Conservation (phyloP, 2,113 vertebrate genomes). For the Oriolus oriolus region DNA sequence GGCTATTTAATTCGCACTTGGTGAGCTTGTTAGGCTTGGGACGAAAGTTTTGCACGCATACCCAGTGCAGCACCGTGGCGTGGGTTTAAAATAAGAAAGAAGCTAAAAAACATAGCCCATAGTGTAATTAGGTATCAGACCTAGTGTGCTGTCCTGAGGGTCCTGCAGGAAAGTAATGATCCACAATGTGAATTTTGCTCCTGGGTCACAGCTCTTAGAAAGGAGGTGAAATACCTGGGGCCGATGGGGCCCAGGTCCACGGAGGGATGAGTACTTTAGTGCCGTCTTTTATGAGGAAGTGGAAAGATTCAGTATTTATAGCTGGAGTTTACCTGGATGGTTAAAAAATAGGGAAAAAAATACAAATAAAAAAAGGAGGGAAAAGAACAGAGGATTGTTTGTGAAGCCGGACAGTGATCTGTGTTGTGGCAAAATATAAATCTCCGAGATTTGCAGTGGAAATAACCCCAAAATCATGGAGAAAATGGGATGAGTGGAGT, state of each 20-base stretch:
- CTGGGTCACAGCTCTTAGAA: not conserved
- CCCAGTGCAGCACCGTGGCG: not conserved
- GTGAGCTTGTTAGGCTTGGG: not conserved
- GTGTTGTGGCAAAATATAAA: not conserved
- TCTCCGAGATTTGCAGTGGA: not conserved
- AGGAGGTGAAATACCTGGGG: not conserved
- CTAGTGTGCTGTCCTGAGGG: not conserved
- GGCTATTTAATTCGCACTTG: conserved; percentile 11
- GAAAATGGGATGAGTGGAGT: not conserved
- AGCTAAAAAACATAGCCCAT: not conserved
- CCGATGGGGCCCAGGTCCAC: not conserved
- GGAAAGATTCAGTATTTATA: not conserved
- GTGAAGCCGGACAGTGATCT: not conserved
- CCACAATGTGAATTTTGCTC: not conserved
- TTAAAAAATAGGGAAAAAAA: not conserved
- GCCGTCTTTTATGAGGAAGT: not conserved
- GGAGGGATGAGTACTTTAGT: not conserved
- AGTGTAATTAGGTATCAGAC: not conserved
- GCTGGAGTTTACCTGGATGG: not conserved
- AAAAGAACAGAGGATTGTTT: not conserved
- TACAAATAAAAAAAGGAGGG: not conserved
- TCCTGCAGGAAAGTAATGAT: not conserved
- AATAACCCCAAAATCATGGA: not conserved
- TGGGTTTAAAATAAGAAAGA: not conserved
- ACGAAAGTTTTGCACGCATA: not conserved